Conservation (phyloP, 2,113 vertebrate species). For the Leucopsar rothschildi region DNA sequence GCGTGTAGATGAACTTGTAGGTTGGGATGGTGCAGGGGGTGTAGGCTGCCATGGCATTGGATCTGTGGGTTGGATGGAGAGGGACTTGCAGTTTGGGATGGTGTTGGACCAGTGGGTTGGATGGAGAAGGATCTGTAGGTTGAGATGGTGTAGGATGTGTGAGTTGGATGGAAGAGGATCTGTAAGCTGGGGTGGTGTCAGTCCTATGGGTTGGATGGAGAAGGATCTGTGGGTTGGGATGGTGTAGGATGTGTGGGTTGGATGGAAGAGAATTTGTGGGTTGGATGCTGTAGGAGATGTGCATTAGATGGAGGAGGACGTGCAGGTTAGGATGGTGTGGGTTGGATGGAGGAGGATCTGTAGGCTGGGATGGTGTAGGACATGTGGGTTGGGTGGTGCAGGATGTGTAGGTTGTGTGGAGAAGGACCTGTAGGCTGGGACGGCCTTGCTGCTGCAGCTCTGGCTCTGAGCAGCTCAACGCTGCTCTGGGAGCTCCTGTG, state of each 20-base stretch:
- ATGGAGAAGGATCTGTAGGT: not conserved
- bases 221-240: not conserved
- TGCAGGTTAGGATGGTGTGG: too few relatives aligned
- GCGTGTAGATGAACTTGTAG: too few relatives aligned
- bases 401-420: not conserved
- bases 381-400: accelerated
- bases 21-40: not conserved
- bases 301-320: not conserved
- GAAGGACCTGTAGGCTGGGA: not conserved
- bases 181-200: not conserved
- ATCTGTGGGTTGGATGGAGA: not conserved
- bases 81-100: too few relatives aligned
- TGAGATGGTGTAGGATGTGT: not conserved
- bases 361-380: not conserved
- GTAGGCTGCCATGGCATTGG: too few relatives aligned
- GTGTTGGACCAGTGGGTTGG: not conserved
- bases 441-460: not conserved
- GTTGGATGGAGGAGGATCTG: not conserved
- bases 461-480: not conserved
- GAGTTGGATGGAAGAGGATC: not conserved
- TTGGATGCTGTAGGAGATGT: not conserved
- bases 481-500: not conserved
- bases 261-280: not conserved
- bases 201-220: not conserved
- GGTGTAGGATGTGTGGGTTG: not conserved